Conservation (phyloP, 2,113 vertebrate species). For the Lampris incognitus region DNA sequence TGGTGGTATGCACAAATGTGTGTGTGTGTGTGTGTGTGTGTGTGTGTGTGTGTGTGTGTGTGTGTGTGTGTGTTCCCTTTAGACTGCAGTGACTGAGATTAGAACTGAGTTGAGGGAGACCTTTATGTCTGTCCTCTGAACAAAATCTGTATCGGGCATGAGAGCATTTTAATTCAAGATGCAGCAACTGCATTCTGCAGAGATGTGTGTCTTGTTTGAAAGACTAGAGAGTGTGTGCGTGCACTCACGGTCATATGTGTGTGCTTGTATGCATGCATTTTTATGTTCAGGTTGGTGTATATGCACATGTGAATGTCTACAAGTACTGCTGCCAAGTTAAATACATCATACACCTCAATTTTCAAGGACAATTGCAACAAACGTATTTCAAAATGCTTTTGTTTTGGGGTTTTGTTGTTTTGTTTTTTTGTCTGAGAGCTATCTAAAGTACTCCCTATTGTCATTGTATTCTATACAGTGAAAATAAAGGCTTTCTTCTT, state of each 20-base stretch:
- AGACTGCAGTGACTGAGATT: neutral
- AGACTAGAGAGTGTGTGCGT: neutral
- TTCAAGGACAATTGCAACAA: no score
- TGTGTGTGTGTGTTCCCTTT: neutral
- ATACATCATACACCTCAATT: no score
- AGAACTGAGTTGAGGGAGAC: neutral
- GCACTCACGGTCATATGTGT: neutral
- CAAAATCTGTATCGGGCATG: neutral
- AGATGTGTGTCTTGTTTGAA: neutral
- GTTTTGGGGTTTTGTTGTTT: no score
- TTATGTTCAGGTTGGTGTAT: neutral
- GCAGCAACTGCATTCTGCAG: neutral
- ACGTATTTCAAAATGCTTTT: no score
- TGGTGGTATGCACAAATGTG: no score
- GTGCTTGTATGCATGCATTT: no score
- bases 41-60: constrained; percentile 1
- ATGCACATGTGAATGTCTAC: neutral
- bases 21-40: neutral
- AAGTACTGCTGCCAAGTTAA: neutral
- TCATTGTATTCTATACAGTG: no score
- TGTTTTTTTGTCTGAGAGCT: no score
- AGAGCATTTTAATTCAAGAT: neutral
- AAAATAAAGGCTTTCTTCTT: no score
- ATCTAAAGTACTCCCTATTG: no score
- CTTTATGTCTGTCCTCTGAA: neutral